Evolutionary conservation across 2,113 vertebrate genomes (phyloP), one percentile per base, ranked within the genome.

Genomic region (Thamnaconus septentrionalis): DNA sequence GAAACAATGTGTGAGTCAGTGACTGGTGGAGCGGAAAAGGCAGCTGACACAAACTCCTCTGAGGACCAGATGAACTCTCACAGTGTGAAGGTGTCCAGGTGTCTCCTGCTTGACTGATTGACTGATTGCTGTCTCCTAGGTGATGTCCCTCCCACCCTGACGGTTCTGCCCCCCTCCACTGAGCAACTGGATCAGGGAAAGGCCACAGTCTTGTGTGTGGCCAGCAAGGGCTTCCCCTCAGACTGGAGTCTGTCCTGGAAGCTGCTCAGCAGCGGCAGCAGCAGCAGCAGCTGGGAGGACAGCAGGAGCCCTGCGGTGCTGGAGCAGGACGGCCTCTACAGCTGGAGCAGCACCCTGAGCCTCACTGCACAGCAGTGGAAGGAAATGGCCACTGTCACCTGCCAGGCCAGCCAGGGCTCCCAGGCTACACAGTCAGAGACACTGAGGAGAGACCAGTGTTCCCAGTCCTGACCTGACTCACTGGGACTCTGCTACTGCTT

Each of bases 181-280:
- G 6, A 54, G 53, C 31, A 54, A 39, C 53, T 54, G 53, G 31
- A 54, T 31, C 53, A 54, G 53, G 53, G 53, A 18, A 52, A 8
- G 11, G 59, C 49, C 49, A 61, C 59, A n/a, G 41, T 69, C 51
- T 8, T 46, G 56, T 75, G 72, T 52, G 55, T 75, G 61, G 74
- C 74, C 68, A 69, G 66, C 71, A 67, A 61, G 62, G 76, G 71
- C 61, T 74, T 62, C 66, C 66, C 76, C 53, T 78, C 76, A 66
- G 65, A 51, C 66, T 78, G 70, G 76, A 69, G 9, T 58, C 70
- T 78, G 65, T 45, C 61, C 76, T 73, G 75, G 76, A 78, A 59
- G 71, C 51, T 72, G 69, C 6, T 58, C 59, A 53, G 64, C 46
- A 55, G 65, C 50, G 10, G 64, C 59, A 50, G 64, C 46, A 55